Base-by-base conservation (phyloP, 2,888 invertebrate genomes). In the Cosmorhoe ocellata region DNA sequence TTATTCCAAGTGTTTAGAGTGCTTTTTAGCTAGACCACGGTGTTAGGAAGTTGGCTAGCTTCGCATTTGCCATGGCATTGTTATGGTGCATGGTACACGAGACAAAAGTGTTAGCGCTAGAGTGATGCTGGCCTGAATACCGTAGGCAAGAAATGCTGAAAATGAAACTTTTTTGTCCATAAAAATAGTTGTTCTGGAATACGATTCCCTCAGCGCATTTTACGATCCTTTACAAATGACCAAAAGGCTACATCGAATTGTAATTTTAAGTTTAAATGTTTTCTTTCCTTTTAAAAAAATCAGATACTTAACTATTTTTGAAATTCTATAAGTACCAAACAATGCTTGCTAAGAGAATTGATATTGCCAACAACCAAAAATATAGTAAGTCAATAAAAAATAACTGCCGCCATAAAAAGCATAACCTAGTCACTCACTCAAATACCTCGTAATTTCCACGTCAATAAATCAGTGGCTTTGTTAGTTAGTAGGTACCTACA, bases 1-100 rank as follows among this genome's bases (percentile, higher is more conserved):
- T 76, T 80, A 81, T 71, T 61, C 64, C 38, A 53, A 32, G 58
- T 14, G 46, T 36, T 30, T 67, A 71, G 58, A 59, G 71, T 61
- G 59, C 51, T 67, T 52, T 67, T 63, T 70, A 24, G 61, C 45
- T 27, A 36, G 39, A 38, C 34, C 10, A 18, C 6, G 12, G 28
- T 32, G 26, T 22, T 22, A 48, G 48, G 53, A 44, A 44, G 48
- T 53, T 36, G 47, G 34, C 31, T 27, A 24, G 27, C 31, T 14
- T 43, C 14, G 43, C 43, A 43, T 58, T 51, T 55, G 58, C 44
- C 42, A 30, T 61, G 45, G 45, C 52, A 58, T 57, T 57, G 57
- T 61, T 54, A 58, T 54, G 59, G 56, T 56, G 56, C 43, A 45
- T 44, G 36, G 47, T 26, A 41, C 39, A 41, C 32, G 48, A 30